Base-by-base conservation (phyloP, 2,888 invertebrate genomes). In the Baccha elongata region DNA sequence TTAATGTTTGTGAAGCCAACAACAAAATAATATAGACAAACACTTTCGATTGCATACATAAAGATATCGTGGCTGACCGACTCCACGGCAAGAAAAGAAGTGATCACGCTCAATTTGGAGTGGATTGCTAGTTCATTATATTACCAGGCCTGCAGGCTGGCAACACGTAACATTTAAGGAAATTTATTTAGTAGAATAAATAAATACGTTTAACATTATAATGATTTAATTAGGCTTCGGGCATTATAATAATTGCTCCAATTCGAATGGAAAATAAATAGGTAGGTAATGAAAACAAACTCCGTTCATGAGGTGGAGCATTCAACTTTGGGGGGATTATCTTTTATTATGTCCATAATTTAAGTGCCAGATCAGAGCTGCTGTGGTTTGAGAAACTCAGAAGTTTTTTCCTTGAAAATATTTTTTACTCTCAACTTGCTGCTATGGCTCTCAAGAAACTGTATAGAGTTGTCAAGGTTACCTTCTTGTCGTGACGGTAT, bases 401-500 rank as follows among this genome's bases (percentile, higher is more conserved):
- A 80, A 64, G 69, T 80, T 80, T 58, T 68, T 58, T 69, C 73
- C 74, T 74, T 74, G 74, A 48, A 53, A 23, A 64, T 50, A 3
- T 62, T 48, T 58, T 19, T 42, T 11, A 15, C 29, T 67, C 48
- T 37, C 35, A 23, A 21, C 17, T 46, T 44, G 3, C 6, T 23
- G 46, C 26, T 21, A 13, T 1, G 10, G 35, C 23, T 15, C 13
- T 10, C 0, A 37, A 64, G 80, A 80, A 80, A 80, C 50, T 44
- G 42, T 74, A 69, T 74, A 68, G 48, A 80, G 74, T 80, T 74
- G 80, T 80, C 80, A 80, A 74, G 80, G 80, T 69, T 55, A 64
- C 11, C 35, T 8, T 42, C 42, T 29, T 52, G 64, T 21, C 62
- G 62, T 68, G 55, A 62, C 37, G 26, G 29, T 37, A 19, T 44